Base-by-base conservation (phyloP, 2,113 vertebrate species). In the Psilopsiagon aurifrons region DNA sequence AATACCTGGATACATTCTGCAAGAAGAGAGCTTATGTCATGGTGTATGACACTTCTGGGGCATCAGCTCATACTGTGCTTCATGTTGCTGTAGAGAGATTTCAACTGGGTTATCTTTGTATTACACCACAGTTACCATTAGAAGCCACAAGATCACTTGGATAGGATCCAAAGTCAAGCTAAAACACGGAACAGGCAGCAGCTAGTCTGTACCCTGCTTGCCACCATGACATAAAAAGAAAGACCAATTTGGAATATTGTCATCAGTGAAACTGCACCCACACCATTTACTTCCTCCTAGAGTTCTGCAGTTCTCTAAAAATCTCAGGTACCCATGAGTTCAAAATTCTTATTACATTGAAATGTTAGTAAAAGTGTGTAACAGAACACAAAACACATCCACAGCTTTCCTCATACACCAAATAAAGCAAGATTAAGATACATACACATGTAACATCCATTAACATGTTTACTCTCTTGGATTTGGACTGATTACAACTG, bases 331-430 rank as follows among this genome's bases (percentile, higher is more conserved):
- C 33, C 11, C 8, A 14, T 0, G 1, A 55, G 29, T 46, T 68
- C 47, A 31, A 67, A 63, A 27, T 33, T 52, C 12, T 57, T 33
- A 11, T 4, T 23, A 47, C 20, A 8, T 20, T 64, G 16, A 39
- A 63, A 5, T 7, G 17, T 25, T 59, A 39, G 13, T 5, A 25
- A 25, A 20, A 0, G 2, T 14, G 80, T 1, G 1, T 10, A 63
- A n/a, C 10, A 19, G 29, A 67, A 24, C 28, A 68, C 33, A 77
- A 17, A 67, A 24, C 11, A 49, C 31, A 79, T 33, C 37, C 44
- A 66, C 28, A 52, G 28, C 28, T 29, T 52, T 66, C 60, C 52
- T 46, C 44, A 15, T 7, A n/a, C 24, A 46, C 17, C 33, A 39
- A 80, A 62, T 22, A 47, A 39, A 67, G 37, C 24, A 67, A 64